Evolutionary conservation across 2,113 vertebrate species (phyloP), one percentile per base, ranked within the genome.

Genomic region (Cervus canadensis): DNA sequence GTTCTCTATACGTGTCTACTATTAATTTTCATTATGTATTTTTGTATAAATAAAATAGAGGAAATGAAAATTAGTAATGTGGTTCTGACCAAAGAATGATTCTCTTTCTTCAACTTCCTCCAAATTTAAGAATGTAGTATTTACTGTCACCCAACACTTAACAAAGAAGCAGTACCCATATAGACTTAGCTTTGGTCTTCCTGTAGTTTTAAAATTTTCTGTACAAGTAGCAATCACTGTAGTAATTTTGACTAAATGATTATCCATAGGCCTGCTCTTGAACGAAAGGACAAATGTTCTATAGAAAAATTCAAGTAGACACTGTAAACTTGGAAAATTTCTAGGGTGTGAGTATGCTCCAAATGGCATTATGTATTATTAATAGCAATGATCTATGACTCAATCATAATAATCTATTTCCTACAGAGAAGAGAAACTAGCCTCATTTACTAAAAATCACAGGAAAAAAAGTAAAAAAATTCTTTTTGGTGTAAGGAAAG

Each of bases 241-340:
- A 97, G 96, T 92, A 87, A 43, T 97, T 99, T 98, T 98, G 98
- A 98, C 98, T 98, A 98, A 98, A 98, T 98, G 95, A 98, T 98
- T 98, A 98, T 56, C 79, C 87, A 87, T 91, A 98, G 92, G 40
- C 45, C 62, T 97, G 43, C 86, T 98, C 87, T 98, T 98, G 96
- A 98, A 97, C 95, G 56, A 98, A 98, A 98, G 98, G 96, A 97
- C 96, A 98, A 97, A 98, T 96, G 78, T 97, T 96, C 43, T 98
- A n/a, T 59, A 88, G 62, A 98, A 98, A 97, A 59, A 96, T 91
- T 84, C 54, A 97, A 97, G 93, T 71, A 98, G 96, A 97, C 87
- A 93, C 48, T 95, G 52, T 92, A 93, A 98, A 98, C 36, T 93
- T 89, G 26, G 50, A 97, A 97, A 97, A 74, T 98, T 98, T 94